A percentile compares a stretch with the other conserved stretches of the same genome.
Evolutionary conservation across 2,888 invertebrate genomes (phyloP).

Genomic region (Herminia tarsipennalis): DNA sequence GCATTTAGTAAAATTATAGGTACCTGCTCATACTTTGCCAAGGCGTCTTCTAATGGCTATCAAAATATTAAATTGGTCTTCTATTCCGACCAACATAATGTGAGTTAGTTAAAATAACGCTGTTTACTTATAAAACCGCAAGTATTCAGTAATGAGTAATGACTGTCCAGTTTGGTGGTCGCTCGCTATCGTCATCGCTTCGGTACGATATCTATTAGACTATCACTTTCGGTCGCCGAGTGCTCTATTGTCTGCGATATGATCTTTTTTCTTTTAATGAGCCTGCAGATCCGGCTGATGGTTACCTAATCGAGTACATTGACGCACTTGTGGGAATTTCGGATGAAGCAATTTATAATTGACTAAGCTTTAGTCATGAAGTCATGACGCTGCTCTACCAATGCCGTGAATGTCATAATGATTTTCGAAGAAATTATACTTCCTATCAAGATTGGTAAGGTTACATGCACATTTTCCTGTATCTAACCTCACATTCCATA

Average conservation of each 20-base stretch:
- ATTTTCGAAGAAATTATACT: slow-evolving; percentile 14
- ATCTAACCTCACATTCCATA: slow-evolving; percentile 5
- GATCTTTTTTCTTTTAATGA: slow-evolving; percentile 80
- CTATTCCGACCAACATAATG: background rate
- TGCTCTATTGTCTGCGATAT: slow-evolving; percentile 78
- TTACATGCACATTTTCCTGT: slow-evolving; percentile 6
- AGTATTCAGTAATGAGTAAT: slow-evolving; percentile 54
- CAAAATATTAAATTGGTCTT: too few species aligned
- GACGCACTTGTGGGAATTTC: slow-evolving; percentile 76
- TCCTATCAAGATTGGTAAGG: slow-evolving; percentile 1
- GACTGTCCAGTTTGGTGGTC: slow-evolving; percentile 62
- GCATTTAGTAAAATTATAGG: too few species aligned
- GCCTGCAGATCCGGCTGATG: slow-evolving; percentile 76
- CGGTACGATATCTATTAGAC: slow-evolving; percentile 73
- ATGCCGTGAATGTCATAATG: slow-evolving; percentile 3
- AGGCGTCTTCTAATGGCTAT: too few species aligned
- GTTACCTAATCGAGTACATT: slow-evolving; percentile 72
- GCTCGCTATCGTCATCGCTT: slow-evolving; percentile 66
- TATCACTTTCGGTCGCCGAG: slow-evolving; percentile 81
- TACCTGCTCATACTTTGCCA: too few species aligned
- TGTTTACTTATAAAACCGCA: slow-evolving; percentile 31
- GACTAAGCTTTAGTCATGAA: slow-evolving; percentile 29
- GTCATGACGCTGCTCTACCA: slow-evolving; percentile 11
- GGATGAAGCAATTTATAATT: slow-evolving; percentile 66
- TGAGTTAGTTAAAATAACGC: background rate